Evolutionary conservation across 2,797 vertebrate genomes (phyloP).

Genomic region (Gymnothorax javanicus): DNA sequence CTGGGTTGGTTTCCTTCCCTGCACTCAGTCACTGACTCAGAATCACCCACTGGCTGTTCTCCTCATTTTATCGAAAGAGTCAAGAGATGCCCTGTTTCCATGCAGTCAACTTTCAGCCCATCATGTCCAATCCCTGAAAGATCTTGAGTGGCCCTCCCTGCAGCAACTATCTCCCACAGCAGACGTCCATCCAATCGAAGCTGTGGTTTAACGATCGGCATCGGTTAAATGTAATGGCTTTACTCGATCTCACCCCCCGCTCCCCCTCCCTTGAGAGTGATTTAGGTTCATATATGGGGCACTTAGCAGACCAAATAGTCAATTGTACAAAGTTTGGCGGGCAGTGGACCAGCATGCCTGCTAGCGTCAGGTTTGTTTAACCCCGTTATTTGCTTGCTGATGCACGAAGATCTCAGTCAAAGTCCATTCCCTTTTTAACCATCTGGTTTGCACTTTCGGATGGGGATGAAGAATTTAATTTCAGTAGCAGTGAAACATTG

Average conservation of each 20-base stretch:
- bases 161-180: constrained; percentile 56
- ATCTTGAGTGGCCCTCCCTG: constrained; percentile 8
- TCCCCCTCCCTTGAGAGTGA: constrained; percentile 64
- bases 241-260: constrained; percentile 65
- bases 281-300: constrained; percentile 73
- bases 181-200: constrained; percentile 49
- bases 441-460: constrained; percentile 43
- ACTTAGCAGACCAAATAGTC: constrained; percentile 79
- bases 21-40: constrained; percentile 41
- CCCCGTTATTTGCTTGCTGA: constrained; percentile 61
- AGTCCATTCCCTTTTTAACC: constrained; percentile 62
- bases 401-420: constrained; percentile 59
- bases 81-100: constrained; percentile 37
- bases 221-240: constrained; percentile 68
- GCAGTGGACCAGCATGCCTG: constrained; percentile 61
- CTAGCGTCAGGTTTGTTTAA: constrained; percentile 57
- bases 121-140: constrained; percentile 52
- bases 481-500: neutral
- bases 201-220: constrained; percentile 41
- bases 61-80: constrained; percentile 39
- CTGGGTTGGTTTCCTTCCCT: neutral
- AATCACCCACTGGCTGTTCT: constrained; percentile 58
- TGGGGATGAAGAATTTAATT: neutral
- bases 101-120: constrained; percentile 50
- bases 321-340: constrained; percentile 67